Conservation (phyloP, 2,888 invertebrate species). For the Congeria kusceri region DNA sequence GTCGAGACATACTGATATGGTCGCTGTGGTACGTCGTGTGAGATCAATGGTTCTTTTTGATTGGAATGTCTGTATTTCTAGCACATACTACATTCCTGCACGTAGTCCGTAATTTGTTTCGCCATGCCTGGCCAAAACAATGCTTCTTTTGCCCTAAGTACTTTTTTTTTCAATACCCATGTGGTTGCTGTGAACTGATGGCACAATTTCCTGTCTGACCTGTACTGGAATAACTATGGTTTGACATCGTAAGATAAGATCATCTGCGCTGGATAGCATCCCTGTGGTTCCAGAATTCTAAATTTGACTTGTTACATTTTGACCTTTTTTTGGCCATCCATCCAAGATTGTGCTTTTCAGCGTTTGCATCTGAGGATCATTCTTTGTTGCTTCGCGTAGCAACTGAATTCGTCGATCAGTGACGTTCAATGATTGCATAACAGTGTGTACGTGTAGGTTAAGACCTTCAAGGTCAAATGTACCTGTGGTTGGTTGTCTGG, state of each 20-base stretch:
- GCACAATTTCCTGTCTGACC: conserved; percentile 30
- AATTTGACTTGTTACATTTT: conserved; percentile 12
- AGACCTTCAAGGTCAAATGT: conserved; percentile 7
- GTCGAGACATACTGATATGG: conserved; percentile 59
- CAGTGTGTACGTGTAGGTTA: conserved; percentile 28
- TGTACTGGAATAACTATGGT: conserved; percentile 48
- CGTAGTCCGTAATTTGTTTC: conserved; percentile 49
- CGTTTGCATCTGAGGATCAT: conserved; percentile 29
- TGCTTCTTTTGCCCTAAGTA: conserved; percentile 24
- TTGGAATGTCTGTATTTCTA: conserved; percentile 30
- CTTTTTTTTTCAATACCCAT: conserved; percentile 25
- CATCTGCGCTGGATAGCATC: conserved; percentile 39
- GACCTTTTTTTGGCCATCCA: conserved; percentile 32
- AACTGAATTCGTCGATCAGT: conserved; percentile 20
- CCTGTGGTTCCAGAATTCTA: conserved; percentile 48
- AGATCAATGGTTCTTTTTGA: conserved; percentile 54
- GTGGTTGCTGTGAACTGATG: conserved; percentile 28
- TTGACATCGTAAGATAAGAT: conserved; percentile 46
- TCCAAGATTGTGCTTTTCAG: conserved; percentile 27
- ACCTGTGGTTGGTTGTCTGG: conserved; percentile 41
- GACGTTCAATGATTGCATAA: conserved; percentile 22
- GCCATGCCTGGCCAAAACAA: conserved; percentile 62
- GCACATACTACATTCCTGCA: conserved; percentile 54
- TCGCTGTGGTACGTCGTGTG: conserved; percentile 41
- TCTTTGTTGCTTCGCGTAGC: conserved; percentile 26